Evolutionary conservation across 2,888 invertebrate genomes (phyloP).

Genomic region (Eutolmus rufibarbis): DNA sequence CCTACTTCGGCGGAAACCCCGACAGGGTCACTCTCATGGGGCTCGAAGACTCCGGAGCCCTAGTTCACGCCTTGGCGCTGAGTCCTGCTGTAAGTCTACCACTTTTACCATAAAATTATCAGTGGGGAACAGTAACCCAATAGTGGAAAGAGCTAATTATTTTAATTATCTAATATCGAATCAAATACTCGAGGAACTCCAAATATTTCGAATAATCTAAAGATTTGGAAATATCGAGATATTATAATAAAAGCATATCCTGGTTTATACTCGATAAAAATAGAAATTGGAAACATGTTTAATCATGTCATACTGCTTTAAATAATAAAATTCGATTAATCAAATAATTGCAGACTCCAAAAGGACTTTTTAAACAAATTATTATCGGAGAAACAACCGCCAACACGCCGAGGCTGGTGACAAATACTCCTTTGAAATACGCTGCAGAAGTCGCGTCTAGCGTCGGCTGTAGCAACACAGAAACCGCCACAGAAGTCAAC

Average conservation of each 20-base stretch:
- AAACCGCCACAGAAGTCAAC: not conserved
- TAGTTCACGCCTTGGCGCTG: slow-evolving; percentile 46
- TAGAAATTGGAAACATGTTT: too few relatives aligned
- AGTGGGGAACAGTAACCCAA: too few relatives aligned
- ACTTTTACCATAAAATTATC: not conserved
- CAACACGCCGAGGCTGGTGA: not conserved
- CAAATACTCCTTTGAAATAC: not conserved
- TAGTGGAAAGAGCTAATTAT: not conserved
- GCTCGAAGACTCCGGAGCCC: slow-evolving; percentile 19
- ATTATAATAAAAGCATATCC: too few relatives aligned
- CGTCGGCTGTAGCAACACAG: not conserved
- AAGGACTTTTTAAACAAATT: not conserved
- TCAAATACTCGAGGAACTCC: too few relatives aligned
- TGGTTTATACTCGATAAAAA: too few relatives aligned
- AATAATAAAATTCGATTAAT: not conserved
- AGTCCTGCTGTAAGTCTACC: not conserved
- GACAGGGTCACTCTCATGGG: slow-evolving; percentile 9
- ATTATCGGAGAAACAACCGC: slow-evolving; percentile 15
- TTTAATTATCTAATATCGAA: not conserved
- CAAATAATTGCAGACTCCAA: not conserved
- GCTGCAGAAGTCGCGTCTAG: not conserved
- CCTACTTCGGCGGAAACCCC: not conserved
- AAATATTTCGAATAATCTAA: too few relatives aligned
- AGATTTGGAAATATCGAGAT: too few relatives aligned
- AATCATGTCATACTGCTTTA: not conserved